Evolutionary conservation across 2,797 vertebrate genomes (phyloP).

Genomic region (Lophius americanus): DNA sequence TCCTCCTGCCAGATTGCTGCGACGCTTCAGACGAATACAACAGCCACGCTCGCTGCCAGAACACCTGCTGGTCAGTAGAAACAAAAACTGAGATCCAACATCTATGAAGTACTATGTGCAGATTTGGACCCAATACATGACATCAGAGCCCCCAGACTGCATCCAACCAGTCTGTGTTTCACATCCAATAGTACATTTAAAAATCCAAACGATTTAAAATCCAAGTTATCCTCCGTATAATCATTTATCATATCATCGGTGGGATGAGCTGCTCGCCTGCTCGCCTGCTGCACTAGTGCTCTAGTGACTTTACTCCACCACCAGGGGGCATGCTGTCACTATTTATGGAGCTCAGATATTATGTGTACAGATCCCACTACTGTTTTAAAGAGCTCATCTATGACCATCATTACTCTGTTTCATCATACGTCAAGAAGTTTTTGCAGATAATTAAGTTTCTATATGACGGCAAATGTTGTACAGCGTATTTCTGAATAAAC

Average conservation of each 20-base stretch:
- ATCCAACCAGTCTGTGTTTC: not conserved
- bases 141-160: slow-evolving; percentile 3
- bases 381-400: too few species aligned
- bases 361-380: too few species aligned
- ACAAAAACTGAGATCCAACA: slow-evolving; percentile 46
- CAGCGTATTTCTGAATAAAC: not conserved
- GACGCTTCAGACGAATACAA: slow-evolving; percentile 81
- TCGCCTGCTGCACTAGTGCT: slow-evolving; percentile 7
- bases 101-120: slow-evolving; percentile 50
- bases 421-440: slow-evolving; percentile 2
- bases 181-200: not conserved
- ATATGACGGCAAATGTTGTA: slow-evolving; percentile 9
- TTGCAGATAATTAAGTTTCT: slow-evolving; percentile 27
- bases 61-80: slow-evolving; percentile 80
- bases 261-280: slow-evolving; percentile 2
- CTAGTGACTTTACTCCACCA: slow-evolving; percentile 56
- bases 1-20: slow-evolving; percentile 77
- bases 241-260: not conserved
- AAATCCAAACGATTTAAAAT: too few species aligned
- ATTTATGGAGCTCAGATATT: not conserved
- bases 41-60: slow-evolving; percentile 75
- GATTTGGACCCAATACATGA: slow-evolving; percentile 30
- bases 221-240: too few species aligned
- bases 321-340: slow-evolving; percentile 79
- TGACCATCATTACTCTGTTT: slow-evolving; percentile 15